These are phyloP conservation scores for Phymorhynchus buccinoides DNA, from an alignment of 1,140 invertebrate genomes.

Conservation along the genomic window DNA sequence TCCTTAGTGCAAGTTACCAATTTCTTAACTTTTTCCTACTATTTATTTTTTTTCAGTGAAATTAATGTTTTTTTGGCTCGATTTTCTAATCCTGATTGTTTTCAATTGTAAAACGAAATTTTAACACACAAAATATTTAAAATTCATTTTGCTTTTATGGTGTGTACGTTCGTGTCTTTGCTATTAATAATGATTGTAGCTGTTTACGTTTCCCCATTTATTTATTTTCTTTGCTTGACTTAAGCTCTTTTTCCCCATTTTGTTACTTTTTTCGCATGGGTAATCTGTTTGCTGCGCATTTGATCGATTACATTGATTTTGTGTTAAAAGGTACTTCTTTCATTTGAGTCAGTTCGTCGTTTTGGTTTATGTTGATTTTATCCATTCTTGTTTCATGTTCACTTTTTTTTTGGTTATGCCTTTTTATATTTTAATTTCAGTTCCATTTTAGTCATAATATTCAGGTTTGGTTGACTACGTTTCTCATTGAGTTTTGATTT, in stretches of 20 bases:
- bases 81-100: not conserved
- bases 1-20: not conserved
- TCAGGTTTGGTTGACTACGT: not conserved
- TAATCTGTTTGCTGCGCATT: too few relatives aligned
- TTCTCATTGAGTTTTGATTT: not conserved
- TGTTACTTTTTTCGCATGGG: not conserved
- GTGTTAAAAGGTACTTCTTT: not conserved
- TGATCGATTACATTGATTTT: constrained; percentile 14
- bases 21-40: not conserved
- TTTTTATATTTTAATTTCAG: not conserved
- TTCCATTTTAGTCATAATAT: not conserved
- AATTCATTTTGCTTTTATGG: not conserved
- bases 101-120: not conserved
- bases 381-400: too few relatives aligned
- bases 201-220: not conserved
- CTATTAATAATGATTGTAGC: not conserved
- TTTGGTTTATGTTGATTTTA: too few relatives aligned
- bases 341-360: too few relatives aligned
- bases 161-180: not conserved
- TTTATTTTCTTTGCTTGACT: not conserved
- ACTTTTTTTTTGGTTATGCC: not conserved
- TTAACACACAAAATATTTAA: too few relatives aligned
- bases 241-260: not conserved
- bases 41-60: not conserved
- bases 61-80: not conserved